phyloP scores from a whole-genome alignment of 2,113 vertebrate species.

The Chloropsis cyanopogon region DNA sequence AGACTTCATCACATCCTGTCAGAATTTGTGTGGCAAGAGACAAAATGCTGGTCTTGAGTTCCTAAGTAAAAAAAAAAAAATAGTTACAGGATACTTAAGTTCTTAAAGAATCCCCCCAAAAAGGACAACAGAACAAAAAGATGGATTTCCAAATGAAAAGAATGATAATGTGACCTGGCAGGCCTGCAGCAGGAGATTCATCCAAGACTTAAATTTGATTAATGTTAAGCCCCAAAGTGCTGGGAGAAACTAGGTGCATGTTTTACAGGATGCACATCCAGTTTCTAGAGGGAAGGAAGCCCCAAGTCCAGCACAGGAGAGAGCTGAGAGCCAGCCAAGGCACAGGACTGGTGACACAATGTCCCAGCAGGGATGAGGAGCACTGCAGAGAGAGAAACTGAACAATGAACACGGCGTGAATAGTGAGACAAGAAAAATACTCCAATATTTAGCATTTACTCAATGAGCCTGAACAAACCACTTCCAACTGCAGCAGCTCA shows the following conservation, averaged over 20 bases:
- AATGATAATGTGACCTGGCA: slow-evolving; percentile 68
- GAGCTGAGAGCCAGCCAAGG: slow-evolving; percentile 71
- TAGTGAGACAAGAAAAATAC: slow-evolving; percentile 46
- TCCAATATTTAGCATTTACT: slow-evolving; percentile 57
- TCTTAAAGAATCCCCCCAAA: neutral
- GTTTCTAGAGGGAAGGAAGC: slow-evolving; percentile 68
- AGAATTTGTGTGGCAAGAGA: slow-evolving; percentile 93
- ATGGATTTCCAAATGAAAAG: slow-evolving; percentile 62
- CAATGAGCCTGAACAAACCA: neutral
- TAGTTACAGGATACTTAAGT: neutral
- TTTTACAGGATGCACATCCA: slow-evolving; percentile 62
- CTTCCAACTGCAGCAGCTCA: neutral
- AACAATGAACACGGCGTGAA: slow-evolving; percentile 69
- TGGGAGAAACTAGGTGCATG: slow-evolving; percentile 68
- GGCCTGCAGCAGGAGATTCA: slow-evolving; percentile 62
- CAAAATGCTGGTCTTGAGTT: slow-evolving; percentile 93
- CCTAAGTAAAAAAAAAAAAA: slow-evolving; percentile 72
- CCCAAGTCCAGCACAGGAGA: slow-evolving; percentile 63
- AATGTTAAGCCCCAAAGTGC: slow-evolving; percentile 59
- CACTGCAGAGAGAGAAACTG: slow-evolving; percentile 78
- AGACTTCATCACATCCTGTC: slow-evolving; percentile 94
- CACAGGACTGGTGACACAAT: slow-evolving; percentile 68
- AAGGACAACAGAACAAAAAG: slow-evolving; percentile 26
- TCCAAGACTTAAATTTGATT: slow-evolving; percentile 62
- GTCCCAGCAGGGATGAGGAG: slow-evolving; percentile 68